Evolutionary conservation across 2,113 vertebrate species (phyloP), one percentile per base, ranked within the genome.

Genomic region (Arvicanthis niloticus): DNA sequence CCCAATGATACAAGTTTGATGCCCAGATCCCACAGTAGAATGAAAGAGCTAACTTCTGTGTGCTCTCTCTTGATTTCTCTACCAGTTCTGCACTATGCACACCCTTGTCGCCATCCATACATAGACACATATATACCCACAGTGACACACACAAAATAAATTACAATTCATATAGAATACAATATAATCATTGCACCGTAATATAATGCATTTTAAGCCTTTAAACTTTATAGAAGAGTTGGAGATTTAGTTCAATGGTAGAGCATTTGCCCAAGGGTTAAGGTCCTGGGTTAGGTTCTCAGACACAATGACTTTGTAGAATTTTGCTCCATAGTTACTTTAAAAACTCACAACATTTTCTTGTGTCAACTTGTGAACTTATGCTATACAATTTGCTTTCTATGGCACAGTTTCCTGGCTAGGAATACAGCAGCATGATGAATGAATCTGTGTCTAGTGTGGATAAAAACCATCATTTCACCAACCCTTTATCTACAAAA

Each of bases 401-500:
- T 53, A 3, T 22, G 17, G 29, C 34, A 7, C 40, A 21, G 29
- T 6, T 91, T 21, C 73, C 58, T 86, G 93, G 68, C 31, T 76
- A 91, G 48, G 42, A 93, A 16, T 75, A 78, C 10, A 29, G 29
- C 24, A 62, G 10, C 3, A 40, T 11, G 40, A 68, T 58, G 78
- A 51, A 91, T 37, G 24, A 85, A 31, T 96, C 93, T 97, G 17
- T 92, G 15, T 34, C 29, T 31, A 60, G 11, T 91, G 62, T 84
- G 91, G 93, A 72, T 53, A n/a, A 89, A 89, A 7, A 2, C 0
- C 0, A 37, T 80, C 85, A 95, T 68, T 94, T 88, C 70, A 37
- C 56, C 58, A 96, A 95, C 60, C 95, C 42, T 62, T 92, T 76
- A 82, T 80, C 45, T 95, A 62, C 60, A n/a, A n/a, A 26, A 62